phyloP scores from a whole-genome alignment of 2,113 vertebrate genomes.

The Corydoras maculifer region DNA sequence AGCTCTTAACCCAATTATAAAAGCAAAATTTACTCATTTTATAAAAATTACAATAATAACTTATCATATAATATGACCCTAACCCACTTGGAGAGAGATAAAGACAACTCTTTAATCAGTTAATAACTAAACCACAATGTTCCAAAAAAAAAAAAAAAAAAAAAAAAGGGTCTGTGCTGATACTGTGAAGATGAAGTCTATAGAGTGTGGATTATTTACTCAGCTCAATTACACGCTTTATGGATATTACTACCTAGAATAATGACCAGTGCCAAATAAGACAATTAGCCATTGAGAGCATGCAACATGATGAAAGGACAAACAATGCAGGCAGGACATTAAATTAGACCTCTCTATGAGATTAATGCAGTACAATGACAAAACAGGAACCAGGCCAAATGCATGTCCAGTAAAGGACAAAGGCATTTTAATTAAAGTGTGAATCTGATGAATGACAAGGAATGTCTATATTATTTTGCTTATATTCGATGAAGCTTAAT shows the following conservation, averaged over 20 bases:
- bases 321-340: constrained; percentile 1
- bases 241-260: constrained; percentile 19
- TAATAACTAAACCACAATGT: too few species aligned
- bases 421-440: neutral
- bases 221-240: too few species aligned
- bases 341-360: neutral
- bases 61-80: too few species aligned
- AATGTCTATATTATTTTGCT: too few species aligned
- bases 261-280: constrained; percentile 11
- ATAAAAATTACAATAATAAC: too few species aligned
- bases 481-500: too few species aligned
- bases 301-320: constrained; percentile 8
- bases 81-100: too few species aligned
- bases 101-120: too few species aligned
- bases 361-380: neutral
- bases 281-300: constrained; percentile 9
- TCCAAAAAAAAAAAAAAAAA: too few species aligned
- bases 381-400: neutral
- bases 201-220: too few species aligned
- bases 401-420: neutral
- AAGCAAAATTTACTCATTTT: neutral
- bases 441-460: neutral
- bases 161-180: too few species aligned
- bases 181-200: too few species aligned
- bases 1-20: neutral